These are phyloP conservation scores for Drosophila pandora DNA, from an alignment of 1,140 invertebrate genomes.

Conservation along the genomic window DNA sequence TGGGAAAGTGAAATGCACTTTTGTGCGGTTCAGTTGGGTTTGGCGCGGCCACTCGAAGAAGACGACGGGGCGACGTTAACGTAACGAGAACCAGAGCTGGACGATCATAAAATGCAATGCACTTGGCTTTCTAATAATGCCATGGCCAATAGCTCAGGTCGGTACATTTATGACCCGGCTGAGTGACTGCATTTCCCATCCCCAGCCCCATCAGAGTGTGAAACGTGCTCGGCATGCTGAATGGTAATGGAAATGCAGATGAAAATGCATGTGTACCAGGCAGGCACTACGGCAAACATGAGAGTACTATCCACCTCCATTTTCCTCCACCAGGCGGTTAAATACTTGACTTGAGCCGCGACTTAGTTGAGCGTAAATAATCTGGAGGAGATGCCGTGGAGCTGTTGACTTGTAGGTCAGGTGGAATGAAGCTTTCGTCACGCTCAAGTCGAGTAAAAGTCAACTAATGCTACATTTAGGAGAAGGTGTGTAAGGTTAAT, in stretches of 20 bases:
- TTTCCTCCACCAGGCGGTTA: conserved; percentile 13
- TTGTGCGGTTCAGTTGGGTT: conserved; percentile 10
- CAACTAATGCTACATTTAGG: conserved; percentile 9
- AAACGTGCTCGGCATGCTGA: conserved; percentile 74
- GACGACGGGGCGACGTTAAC: conserved; percentile 23
- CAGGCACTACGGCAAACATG: conserved; percentile 11
- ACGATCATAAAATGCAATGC: conserved; percentile 52
- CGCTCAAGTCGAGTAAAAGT: conserved; percentile 13
- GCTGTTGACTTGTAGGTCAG: conserved; percentile 34
- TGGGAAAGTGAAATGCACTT: conserved; percentile 76
- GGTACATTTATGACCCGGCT: conserved; percentile 61
- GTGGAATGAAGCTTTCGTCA: conserved; percentile 33
- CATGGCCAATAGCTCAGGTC: conserved; percentile 30
- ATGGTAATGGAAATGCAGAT: conserved; percentile 30
- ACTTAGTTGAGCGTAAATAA: conserved; percentile 59
- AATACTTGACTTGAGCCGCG: conserved; percentile 51
- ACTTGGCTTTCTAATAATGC: conserved; percentile 63
- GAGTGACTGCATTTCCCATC: conserved; percentile 46
- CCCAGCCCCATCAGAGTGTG: conserved; percentile 28
- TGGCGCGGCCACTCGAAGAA: conserved; percentile 18
- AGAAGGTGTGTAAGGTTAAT: conserved; percentile 28
- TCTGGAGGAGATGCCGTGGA: conserved; percentile 21
- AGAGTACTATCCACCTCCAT: conserved; percentile 11
- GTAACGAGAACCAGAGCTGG: conserved; percentile 65
- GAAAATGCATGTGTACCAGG: conserved; percentile 19